Conservation (phyloP, 2,888 invertebrate genomes). For the Hirudinaria manillensis region DNA sequence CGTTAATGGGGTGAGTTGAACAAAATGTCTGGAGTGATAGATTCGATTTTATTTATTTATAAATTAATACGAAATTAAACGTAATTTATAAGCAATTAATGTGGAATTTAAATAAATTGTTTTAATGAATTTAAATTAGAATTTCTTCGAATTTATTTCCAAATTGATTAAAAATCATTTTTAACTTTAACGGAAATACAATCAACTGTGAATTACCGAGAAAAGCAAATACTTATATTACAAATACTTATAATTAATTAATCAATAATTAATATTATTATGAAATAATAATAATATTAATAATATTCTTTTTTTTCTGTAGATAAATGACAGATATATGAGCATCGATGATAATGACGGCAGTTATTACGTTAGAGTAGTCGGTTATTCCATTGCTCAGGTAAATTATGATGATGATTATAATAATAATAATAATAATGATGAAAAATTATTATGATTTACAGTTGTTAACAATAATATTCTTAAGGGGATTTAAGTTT, state of each 20-base stretch:
- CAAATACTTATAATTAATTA: too few species aligned
- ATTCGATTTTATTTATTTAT: too few species aligned
- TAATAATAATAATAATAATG: too few species aligned
- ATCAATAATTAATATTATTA: too few species aligned
- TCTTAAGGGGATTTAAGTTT: background rate
- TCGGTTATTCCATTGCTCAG: slow-evolving; percentile 34
- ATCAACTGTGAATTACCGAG: background rate
- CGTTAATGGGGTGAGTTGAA: slow-evolving; percentile 33
- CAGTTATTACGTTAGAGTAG: slow-evolving; percentile 29
- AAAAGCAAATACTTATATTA: background rate
- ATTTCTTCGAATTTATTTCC: too few species aligned
- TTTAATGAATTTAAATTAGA: too few species aligned
- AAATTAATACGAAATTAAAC: too few species aligned
- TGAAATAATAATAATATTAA: too few species aligned
- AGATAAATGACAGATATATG: slow-evolving; percentile 37
- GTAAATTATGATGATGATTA: slow-evolving; percentile 1
- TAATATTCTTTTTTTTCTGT: background rate
- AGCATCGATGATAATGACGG: slow-evolving; percentile 41
- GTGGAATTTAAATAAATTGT: too few species aligned
- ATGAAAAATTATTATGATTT: too few species aligned
- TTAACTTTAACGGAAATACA: background rate
- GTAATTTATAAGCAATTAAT: too few species aligned
- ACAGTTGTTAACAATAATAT: background rate
- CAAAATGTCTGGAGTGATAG: too few species aligned
- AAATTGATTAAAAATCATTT: background rate